phyloP scores from a whole-genome alignment of 2,888 invertebrate genomes.

The Portevinia maculata region DNA sequence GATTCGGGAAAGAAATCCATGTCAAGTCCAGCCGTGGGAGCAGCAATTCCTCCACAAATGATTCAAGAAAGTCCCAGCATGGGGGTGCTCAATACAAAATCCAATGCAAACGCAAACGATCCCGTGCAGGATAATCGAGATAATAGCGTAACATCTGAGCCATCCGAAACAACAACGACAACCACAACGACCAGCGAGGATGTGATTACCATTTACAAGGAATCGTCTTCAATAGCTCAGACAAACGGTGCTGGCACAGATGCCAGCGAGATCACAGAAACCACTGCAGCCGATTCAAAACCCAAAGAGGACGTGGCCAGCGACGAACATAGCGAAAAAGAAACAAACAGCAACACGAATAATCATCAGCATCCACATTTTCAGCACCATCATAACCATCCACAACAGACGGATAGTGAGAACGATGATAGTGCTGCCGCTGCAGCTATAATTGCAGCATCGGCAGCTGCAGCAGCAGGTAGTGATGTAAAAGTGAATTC shows the following conservation, averaged over 20 bases:
- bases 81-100: slow-evolving; percentile 77
- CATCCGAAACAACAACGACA: slow-evolving; percentile 81
- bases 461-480: slow-evolving; percentile 75
- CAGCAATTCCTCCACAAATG: slow-evolving; percentile 77
- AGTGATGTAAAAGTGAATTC: slow-evolving; percentile 80
- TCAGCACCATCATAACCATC: slow-evolving; percentile 79
- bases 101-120: slow-evolving; percentile 76
- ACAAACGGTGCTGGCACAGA: slow-evolving; percentile 75
- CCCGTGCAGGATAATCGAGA: slow-evolving; percentile 79
- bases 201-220: slow-evolving; percentile 82
- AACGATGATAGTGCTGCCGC: slow-evolving; percentile 77
- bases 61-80: slow-evolving; percentile 82
- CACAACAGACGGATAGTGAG: slow-evolving; percentile 79
- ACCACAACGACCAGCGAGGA: slow-evolving; percentile 83
- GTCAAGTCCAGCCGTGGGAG: slow-evolving; percentile 82
- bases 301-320: slow-evolving; percentile 78
- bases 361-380: slow-evolving; percentile 81
- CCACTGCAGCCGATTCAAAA: slow-evolving; percentile 49
- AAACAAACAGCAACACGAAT: slow-evolving; percentile 76
- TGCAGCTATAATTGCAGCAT: slow-evolving; percentile 67
- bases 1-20: slow-evolving; percentile 82
- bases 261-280: slow-evolving; percentile 68
- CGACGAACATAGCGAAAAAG: slow-evolving; percentile 77
- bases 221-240: slow-evolving; percentile 77
- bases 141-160: slow-evolving; percentile 82